These are phyloP conservation scores for Rotaria macrura DNA, from an alignment of 2,888 invertebrate genomes.

Conservation along the genomic window DNA sequence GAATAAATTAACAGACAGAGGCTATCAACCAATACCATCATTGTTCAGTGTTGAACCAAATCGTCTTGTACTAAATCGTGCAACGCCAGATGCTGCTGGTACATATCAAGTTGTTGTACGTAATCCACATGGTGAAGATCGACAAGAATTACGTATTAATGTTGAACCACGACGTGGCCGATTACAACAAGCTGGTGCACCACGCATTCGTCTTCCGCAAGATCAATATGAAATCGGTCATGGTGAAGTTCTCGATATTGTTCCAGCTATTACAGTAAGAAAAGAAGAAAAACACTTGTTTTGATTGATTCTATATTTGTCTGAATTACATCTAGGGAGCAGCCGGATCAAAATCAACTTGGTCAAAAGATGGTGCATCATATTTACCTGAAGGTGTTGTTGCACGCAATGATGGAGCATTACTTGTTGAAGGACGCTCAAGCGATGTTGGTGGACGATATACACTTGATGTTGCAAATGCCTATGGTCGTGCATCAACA, in stretches of 20 bases:
- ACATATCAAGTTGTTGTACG: background rate
- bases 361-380: background rate
- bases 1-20: background rate
- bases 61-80: background rate
- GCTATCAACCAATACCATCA: background rate
- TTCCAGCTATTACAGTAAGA: background rate
- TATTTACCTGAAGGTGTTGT: background rate
- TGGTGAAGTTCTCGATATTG: background rate
- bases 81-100: background rate
- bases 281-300: background rate
- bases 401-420: background rate
- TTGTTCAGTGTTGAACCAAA: background rate
- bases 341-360: background rate
- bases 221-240: background rate
- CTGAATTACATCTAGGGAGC: background rate
- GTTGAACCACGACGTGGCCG: conserved; percentile 1
- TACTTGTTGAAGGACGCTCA: background rate
- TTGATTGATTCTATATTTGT: background rate
- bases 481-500: background rate
- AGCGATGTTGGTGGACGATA: background rate
- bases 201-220: background rate
- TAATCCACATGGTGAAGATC: background rate
- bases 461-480: background rate
- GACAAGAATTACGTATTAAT: background rate
- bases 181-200: background rate